A percentile compares a stretch with the other conserved stretches of the same genome.
Evolutionary conservation across 2,113 vertebrate species (phyloP).

Genomic region (Ellobius talpinus): DNA sequence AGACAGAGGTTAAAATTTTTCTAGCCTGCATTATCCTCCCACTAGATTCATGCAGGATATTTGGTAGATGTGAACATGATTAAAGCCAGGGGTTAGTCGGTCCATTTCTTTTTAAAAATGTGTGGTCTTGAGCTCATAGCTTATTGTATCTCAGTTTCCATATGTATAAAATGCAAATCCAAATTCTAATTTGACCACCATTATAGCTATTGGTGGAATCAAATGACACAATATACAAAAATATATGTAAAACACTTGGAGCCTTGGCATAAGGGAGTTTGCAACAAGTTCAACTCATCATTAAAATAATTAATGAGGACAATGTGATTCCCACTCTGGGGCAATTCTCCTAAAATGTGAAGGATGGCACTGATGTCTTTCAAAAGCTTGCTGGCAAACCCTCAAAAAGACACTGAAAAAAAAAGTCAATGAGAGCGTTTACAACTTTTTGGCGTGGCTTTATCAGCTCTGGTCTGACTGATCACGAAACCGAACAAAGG

Average conservation of each 20-base stretch:
- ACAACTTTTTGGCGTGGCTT: slow-evolving; percentile 34
- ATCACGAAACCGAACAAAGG: slow-evolving; percentile 29
- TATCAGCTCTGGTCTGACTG: slow-evolving; percentile 38
- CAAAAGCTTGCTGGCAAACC: slow-evolving; percentile 21
- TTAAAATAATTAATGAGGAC: slow-evolving; percentile 30
- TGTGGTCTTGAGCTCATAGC: background rate
- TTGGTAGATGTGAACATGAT: background rate
- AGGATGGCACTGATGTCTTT: slow-evolving; percentile 4
- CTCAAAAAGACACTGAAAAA: slow-evolving; percentile 16
- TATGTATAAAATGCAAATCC: slow-evolving; percentile 33
- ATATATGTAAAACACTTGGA: background rate
- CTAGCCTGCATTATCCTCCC: background rate
- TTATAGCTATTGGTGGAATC: background rate
- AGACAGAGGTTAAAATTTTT: background rate
- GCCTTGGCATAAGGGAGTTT: background rate
- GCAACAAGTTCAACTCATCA: background rate
- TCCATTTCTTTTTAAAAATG: slow-evolving; percentile 19
- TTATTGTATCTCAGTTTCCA: background rate
- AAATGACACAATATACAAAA: background rate
- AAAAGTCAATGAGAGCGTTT: background rate
- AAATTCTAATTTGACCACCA: slow-evolving; percentile 40
- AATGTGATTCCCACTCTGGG: background rate
- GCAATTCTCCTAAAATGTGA: slow-evolving; percentile 11
- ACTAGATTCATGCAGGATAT: background rate
- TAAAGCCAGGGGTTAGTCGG: background rate